Conservation (phyloP, 2,888 invertebrate genomes). For the Drosophila testacea region DNA sequence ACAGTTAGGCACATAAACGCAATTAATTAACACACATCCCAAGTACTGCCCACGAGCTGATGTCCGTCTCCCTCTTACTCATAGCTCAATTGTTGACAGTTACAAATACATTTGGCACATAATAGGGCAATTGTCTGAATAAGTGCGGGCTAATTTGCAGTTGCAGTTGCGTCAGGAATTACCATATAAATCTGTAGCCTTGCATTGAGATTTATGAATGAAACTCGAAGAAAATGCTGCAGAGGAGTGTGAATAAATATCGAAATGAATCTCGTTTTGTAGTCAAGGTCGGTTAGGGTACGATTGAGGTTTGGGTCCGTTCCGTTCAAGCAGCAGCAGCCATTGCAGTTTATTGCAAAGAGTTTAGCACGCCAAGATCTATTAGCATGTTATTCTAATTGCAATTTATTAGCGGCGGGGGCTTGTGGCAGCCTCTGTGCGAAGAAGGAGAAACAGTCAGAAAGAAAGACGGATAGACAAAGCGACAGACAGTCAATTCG, state of each 20-base stretch:
- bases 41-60: conserved; percentile 39
- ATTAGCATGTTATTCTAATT: conserved; percentile 80
- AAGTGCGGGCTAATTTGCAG: conserved; percentile 61
- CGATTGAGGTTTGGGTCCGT: conserved; percentile 10
- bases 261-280: conserved; percentile 34
- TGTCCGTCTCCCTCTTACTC: not conserved
- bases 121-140: conserved; percentile 43
- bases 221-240: conserved; percentile 43
- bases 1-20: conserved; percentile 43
- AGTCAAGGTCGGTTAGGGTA: conserved; percentile 58
- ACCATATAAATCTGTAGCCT: conserved; percentile 69
- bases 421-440: conserved; percentile 29
- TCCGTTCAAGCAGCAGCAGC: conserved; percentile 34
- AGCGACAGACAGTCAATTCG: conserved; percentile 48
- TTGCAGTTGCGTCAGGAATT: conserved; percentile 50
- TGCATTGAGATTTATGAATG: conserved; percentile 69
- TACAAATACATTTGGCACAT: conserved; percentile 56
- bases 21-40: conserved; percentile 73
- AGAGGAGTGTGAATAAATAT: conserved; percentile 35
- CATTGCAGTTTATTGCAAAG: conserved; percentile 67
- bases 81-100: conserved; percentile 43
- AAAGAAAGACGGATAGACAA: conserved; percentile 5
- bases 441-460: conserved; percentile 9
- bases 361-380: conserved; percentile 67
- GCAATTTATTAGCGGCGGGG: conserved; percentile 70